Conservation (phyloP, 2,113 vertebrate genomes). For the Prunella himalayana region DNA sequence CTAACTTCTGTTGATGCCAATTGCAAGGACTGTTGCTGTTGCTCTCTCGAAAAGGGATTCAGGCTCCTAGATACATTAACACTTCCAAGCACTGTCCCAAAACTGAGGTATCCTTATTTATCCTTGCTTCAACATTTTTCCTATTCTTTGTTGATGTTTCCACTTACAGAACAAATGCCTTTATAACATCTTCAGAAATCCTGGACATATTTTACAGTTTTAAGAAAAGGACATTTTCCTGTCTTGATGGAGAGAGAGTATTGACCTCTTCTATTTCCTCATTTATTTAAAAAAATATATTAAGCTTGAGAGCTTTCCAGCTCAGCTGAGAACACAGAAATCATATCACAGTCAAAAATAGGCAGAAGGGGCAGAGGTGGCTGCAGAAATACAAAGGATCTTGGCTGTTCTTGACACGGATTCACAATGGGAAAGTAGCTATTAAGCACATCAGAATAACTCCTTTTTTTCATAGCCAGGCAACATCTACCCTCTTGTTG, state of each 20-base stretch:
- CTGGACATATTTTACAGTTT: not conserved
- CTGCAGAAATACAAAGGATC: not conserved
- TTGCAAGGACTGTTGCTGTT: not conserved
- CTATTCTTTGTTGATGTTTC: not conserved
- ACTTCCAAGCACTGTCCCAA: not conserved
- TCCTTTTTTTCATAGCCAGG: not conserved
- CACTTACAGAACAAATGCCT: not conserved
- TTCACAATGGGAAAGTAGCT: not conserved
- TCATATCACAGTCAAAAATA: not conserved
- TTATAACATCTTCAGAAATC: not conserved
- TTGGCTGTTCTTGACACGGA: not conserved
- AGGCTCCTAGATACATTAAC: not conserved
- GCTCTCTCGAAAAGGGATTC: not conserved
- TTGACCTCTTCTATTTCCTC: not conserved
- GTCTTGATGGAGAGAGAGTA: not conserved
- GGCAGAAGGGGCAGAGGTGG: accelerated
- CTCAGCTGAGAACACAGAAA: not conserved
- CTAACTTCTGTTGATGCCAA: not conserved
- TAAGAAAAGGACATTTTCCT: not conserved
- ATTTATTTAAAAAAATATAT: not conserved
- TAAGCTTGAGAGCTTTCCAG: not conserved
- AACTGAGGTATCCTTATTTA: not conserved
- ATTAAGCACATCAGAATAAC: not conserved
- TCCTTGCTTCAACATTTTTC: not conserved
- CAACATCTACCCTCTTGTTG: not conserved